Evolutionary conservation across 2,797 vertebrate genomes (phyloP).

Genomic region (Coracias cyanogaster): DNA sequence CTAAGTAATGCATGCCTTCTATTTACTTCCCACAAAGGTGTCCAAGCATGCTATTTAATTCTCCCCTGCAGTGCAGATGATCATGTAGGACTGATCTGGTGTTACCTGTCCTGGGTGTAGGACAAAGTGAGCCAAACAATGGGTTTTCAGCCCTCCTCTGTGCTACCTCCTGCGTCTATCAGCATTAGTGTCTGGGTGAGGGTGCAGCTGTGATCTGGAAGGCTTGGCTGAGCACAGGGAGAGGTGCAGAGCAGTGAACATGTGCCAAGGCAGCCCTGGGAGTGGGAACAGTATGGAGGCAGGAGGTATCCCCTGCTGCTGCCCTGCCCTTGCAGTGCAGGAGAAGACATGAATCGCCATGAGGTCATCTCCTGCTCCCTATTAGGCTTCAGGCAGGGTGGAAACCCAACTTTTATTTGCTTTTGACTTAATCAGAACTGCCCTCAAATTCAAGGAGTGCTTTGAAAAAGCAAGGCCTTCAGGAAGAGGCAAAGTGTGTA

Average conservation of each 20-base stretch:
- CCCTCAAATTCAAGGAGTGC: neutral
- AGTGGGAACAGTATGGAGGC: rapidly evolving
- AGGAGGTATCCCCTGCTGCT: neutral
- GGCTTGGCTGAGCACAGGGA: rapidly evolving
- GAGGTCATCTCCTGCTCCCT: too few species aligned
- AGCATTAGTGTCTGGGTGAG: rapidly evolving
- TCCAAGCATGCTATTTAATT: neutral
- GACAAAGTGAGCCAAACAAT: neutral
- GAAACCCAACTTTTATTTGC: neutral
- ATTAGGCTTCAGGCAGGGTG: neutral
- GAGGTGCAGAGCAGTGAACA: neutral
- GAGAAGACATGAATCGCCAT: neutral
- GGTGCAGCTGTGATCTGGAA: neutral
- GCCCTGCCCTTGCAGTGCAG: rapidly evolving
- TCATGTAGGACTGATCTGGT: rapidly evolving
- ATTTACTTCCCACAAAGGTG: rapidly evolving
- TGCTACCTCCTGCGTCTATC: rapidly evolving
- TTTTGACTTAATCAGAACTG: neutral
- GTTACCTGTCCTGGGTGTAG: rapidly evolving
- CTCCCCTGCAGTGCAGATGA: rapidly evolving
- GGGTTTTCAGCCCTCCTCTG: neutral
- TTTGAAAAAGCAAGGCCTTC: neutral
- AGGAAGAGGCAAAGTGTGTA: neutral
- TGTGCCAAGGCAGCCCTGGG: neutral
- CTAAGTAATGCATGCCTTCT: neutral